Evolutionary conservation across 92 coral and sea anemone species (phyloP), one percentile per base, ranked within the genome.

Genomic region (Siderastrea siderea): DNA sequence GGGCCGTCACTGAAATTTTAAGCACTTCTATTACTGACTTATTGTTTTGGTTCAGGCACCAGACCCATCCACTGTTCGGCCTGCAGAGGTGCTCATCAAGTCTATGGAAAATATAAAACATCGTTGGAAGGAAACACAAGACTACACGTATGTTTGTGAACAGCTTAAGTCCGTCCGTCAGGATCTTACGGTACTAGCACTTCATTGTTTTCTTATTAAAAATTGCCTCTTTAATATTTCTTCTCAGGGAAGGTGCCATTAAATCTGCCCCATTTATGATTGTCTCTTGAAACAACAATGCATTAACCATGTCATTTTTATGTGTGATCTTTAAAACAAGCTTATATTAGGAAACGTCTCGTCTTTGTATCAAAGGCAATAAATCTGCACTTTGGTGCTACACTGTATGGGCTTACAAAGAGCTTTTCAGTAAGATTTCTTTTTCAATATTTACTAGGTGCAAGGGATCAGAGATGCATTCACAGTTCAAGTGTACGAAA

Each of bases 381-480:
- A 26, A 26, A 26, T 26, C 38, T 26, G 38, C 38, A 26, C 38
- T 26, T 26, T 26, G 38, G 38, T 26, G 38, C 38, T 26, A 26
- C 38, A 26, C 14, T 61, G 66, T 4, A 13, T 13, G 15, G 3
- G 38, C 4, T 65, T 19, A 19, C 38, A 47, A 65, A 26, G 70
- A 26, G 43, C n/a, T 17, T 60, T 3, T 75, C 13, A 12, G 48
- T 52, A 2, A 3, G 38, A n/a, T 58, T 13, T 47, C 26, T 79
- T 48, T 38, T 48, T 46, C 51, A 43, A 43, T 60, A 44, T 50
- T n/a, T 75, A 26, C 38, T 79, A 98, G 99, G 98, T 98, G 76
- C 99, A 98, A 91, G 99, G 99, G 80, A 94, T 96, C 89, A 92
- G 99, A 69, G 98, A 98, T 75, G 94, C 95, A 62, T 95, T 98